Base-by-base conservation (phyloP, 2,797 vertebrate genomes). In the Rhinogobio ventralis region DNA sequence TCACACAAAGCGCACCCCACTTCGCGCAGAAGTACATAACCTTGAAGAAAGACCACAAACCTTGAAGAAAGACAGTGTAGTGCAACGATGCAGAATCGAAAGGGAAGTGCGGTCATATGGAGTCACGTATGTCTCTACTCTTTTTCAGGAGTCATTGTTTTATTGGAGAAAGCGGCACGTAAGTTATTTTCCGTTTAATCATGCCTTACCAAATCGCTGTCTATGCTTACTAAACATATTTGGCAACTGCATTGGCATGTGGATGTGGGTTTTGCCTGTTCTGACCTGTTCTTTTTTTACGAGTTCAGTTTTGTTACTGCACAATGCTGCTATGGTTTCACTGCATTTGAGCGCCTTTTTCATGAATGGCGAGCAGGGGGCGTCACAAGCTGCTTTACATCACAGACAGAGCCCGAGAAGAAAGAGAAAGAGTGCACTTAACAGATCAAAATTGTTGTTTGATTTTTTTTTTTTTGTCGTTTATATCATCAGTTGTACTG, bases 91-190 rank as follows among this genome's bases (percentile, higher is more conserved):
- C 78, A 78, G 69, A 64, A 67, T 64, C 25, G 11, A 45, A 82
- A 77, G 30, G 57, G 55, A 85, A 73, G 67, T 46, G 74, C 25
- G 46, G 60, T 75, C 60, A 80, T 25, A 11, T 95, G 95, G 87
- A 95, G 94, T 89, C 93, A 95, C 90, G 90, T 94, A 75, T 93
- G 92, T 89, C 87, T 96, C n/a, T 95, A 94, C 83, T 86, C 88
- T 76, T 93, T 94, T 73, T 95, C 94, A 88, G 94, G 92, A 91
- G 89, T 95, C 64, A 91, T 96, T 85, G 66, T 94, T 85, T 81
- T 95, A 82, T 93, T 93, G 45, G 95, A 96, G 92, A 93, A 95
- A 92, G 93, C 92, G 20, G 93, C 95, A 88, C 90, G 95, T 96
- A 92, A 95, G 95, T 94, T 53, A 19, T 33, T 74, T 62, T 28